These are phyloP conservation scores for Archilochus colubris DNA, from an alignment of 2,113 vertebrate species.

Conservation along the genomic window DNA sequence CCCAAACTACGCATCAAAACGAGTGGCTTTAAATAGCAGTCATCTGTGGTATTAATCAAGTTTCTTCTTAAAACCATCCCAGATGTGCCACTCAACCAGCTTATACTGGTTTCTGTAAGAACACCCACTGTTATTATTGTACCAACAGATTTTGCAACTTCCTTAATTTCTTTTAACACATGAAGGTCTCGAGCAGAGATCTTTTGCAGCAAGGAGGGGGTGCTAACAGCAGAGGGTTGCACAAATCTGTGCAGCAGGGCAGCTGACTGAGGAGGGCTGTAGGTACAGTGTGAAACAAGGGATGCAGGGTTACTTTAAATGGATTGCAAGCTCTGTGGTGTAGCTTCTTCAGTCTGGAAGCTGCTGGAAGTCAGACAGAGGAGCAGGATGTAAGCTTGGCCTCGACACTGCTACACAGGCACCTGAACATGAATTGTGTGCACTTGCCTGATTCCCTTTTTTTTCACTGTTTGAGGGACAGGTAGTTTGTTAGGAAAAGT, in stretches of 20 bases:
- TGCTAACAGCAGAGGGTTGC: conserved; percentile 53
- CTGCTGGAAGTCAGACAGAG: neutral
- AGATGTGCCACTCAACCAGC: conserved; percentile 73
- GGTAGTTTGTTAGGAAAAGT: neutral
- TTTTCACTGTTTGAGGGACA: neutral
- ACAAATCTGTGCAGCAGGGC: conserved; percentile 17
- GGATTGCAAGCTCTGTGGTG: neutral
- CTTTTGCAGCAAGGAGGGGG: conserved; percentile 25
- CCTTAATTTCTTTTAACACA: conserved; percentile 68
- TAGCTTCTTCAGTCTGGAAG: neutral
- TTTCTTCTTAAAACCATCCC: conserved; percentile 73
- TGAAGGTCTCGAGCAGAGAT: conserved; percentile 48
- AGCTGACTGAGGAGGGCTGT: neutral
- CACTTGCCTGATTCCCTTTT: neutral
- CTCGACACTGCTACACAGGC: neutral
- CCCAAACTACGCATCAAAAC: conserved; percentile 50
- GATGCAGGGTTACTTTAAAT: neutral
- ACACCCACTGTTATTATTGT: conserved; percentile 73
- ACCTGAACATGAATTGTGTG: neutral
- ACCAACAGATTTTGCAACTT: conserved; percentile 71
- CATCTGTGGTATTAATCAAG: conserved; percentile 71
- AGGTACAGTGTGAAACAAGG: neutral
- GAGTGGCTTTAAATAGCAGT: conserved; percentile 64
- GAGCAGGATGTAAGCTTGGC: neutral
- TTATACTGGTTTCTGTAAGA: conserved; percentile 70